phyloP scores from a whole-genome alignment of 2,888 invertebrate species.

The Drosophila limbata region DNA sequence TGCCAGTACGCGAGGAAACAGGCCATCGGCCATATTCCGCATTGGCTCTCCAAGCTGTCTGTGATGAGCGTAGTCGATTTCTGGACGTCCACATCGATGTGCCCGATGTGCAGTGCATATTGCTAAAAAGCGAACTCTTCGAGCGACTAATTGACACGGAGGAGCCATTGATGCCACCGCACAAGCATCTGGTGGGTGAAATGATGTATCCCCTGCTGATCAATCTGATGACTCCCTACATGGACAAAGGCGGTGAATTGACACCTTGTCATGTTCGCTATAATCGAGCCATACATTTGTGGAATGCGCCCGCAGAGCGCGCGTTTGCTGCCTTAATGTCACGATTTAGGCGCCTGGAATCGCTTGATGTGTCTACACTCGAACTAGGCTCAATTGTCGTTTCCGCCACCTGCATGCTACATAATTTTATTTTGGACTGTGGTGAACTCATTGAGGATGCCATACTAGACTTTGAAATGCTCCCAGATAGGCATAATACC shows the following conservation, averaged over 20 bases:
- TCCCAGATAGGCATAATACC: slow-evolving; percentile 28
- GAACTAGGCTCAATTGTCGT: slow-evolving; percentile 42
- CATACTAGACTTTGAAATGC: slow-evolving; percentile 33
- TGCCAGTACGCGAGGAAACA: slow-evolving; percentile 32
- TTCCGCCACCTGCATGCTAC: slow-evolving; percentile 57
- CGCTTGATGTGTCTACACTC: slow-evolving; percentile 40
- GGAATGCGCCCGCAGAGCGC: slow-evolving; percentile 45
- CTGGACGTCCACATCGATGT: slow-evolving; percentile 53
- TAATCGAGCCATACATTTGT: slow-evolving; percentile 44
- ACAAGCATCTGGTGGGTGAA: slow-evolving; percentile 55
- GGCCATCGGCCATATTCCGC: slow-evolving; percentile 12
- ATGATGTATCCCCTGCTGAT: slow-evolving; percentile 49
- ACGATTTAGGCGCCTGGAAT: slow-evolving; percentile 45
- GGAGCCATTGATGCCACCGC: slow-evolving; percentile 42
- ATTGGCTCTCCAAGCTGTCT: slow-evolving; percentile 49
- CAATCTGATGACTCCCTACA: slow-evolving; percentile 58
- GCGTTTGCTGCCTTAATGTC: slow-evolving; percentile 46
- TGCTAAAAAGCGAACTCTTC: slow-evolving; percentile 55
- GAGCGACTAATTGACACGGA: slow-evolving; percentile 40
- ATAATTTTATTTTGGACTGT: slow-evolving; percentile 54
- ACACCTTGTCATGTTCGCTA: slow-evolving; percentile 49
- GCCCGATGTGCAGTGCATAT: slow-evolving; percentile 45
- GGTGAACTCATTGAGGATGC: slow-evolving; percentile 47
- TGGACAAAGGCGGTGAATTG: slow-evolving; percentile 22
- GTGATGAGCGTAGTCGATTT: slow-evolving; percentile 49